A percentile compares a stretch with the other conserved stretches of the same genome.
phyloP scores from a whole-genome alignment of 92 coral and sea anemone genomes.

The Scolanthus callimorphus region DNA sequence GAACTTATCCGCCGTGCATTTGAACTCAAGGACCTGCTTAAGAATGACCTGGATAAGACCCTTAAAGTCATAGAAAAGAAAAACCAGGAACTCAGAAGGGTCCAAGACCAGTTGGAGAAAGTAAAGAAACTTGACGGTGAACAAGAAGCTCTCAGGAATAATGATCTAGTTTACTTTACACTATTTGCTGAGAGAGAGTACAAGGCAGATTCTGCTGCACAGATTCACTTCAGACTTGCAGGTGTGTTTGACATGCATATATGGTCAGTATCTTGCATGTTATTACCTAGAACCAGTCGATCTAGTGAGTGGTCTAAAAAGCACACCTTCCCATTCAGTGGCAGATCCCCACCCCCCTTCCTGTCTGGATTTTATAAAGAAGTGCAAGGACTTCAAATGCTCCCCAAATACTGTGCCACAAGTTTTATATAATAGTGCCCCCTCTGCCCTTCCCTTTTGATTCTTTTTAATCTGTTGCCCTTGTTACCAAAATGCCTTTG shows the following conservation, averaged over 20 bases:
- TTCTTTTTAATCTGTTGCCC: too few species aligned
- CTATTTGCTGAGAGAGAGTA: conserved; percentile 80
- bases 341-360: too few species aligned
- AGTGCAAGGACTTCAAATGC: too few species aligned
- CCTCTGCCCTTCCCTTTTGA: too few species aligned
- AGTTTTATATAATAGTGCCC: too few species aligned
- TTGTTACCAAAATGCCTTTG: too few species aligned
- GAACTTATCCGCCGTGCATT: conserved; percentile 83
- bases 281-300: background rate
- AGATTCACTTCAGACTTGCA: conserved; percentile 84
- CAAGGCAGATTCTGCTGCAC: conserved; percentile 73
- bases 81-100: conserved; percentile 54
- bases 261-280: background rate
- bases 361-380: too few species aligned
- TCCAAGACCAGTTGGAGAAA: conserved; percentile 63
- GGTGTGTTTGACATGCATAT: conserved; percentile 35
- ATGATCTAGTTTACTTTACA: conserved; percentile 60
- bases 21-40: conserved; percentile 72
- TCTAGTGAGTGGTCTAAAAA: too few species aligned
- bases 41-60: conserved; percentile 63
- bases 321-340: too few species aligned
- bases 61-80: conserved; percentile 63
- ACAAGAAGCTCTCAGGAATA: conserved; percentile 57
- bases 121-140: conserved; percentile 72
- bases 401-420: too few species aligned